Evolutionary conservation across 2,113 vertebrate species (phyloP), one percentile per base, ranked within the genome.

Genomic region (Synchiropus splendidus): DNA sequence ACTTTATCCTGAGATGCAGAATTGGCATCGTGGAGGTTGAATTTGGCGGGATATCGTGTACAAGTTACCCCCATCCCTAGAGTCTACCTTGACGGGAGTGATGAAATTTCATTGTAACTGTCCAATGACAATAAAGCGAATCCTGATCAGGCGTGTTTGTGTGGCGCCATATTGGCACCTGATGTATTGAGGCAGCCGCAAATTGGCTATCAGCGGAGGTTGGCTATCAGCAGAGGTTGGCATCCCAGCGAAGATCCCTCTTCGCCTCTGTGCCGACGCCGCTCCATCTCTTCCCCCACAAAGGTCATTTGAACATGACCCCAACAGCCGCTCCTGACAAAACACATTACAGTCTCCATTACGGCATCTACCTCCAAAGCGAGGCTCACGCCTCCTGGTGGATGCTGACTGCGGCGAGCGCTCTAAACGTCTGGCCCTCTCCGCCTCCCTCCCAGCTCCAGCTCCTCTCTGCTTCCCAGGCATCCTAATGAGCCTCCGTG

Each of bases 261-360:
- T 40, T 57, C 43, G 49, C 18, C 51, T 18, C 27, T 53, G 39
- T 55, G 61, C 59, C 75, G 46, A 52, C 65, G 57, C 42, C 63
- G 59, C 57, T 64, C 54, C 51, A 45, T 31, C 39, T 52, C 46
- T 48, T 27, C 21, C 21, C 51, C 66, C 55, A 51, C 56, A 8
- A 0, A 48, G 64, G 47, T 49, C 33, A 33, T 78, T 76, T 74
- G 66, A 67, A 66, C 65, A 56, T 51, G 60, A 74, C 72, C 79
- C 68, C 72, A 73, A 82, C 80, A 81, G 79, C 77, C 74, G 74
- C 77, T 80, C 55, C 81, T 76, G 81, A 80, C 81, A 79, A 82
- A 78, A 84, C 67, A 73, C 64, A 83, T 84, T 83, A 85, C 63
- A 58, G 32, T 74, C 67, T 75, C 78, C 81, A 83, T 83, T 83